Conservation (phyloP, 2,888 invertebrate species). For the Heliconius erato region DNA sequence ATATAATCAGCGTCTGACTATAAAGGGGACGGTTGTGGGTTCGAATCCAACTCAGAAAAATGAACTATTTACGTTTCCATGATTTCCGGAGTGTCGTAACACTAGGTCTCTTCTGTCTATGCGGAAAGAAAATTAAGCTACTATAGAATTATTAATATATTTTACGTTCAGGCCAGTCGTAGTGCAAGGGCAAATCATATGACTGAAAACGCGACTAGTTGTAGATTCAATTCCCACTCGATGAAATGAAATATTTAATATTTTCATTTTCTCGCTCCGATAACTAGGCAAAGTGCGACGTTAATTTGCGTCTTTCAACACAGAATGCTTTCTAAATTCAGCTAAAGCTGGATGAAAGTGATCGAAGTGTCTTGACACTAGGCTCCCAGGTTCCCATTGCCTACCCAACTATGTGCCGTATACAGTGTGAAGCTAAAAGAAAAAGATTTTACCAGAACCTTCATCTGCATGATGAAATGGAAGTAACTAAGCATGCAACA, state of each 20-base stretch:
- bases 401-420: not conserved
- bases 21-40: not conserved
- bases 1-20: not conserved
- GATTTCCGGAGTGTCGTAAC: too few species aligned
- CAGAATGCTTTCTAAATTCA: not conserved
- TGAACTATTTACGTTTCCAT: not conserved
- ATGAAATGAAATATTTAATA: not conserved
- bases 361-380: not conserved
- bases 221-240: not conserved
- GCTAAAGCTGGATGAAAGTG: not conserved
- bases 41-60: not conserved
- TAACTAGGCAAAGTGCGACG: not conserved
- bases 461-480: too few species aligned
- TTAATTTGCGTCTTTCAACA: not conserved
- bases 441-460: too few species aligned
- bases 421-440: not conserved
- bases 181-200: too few species aligned
- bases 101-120: too few species aligned
- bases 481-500: too few species aligned
- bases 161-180: too few species aligned
- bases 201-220: too few species aligned
- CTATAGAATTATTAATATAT: too few species aligned
- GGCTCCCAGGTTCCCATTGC: not conserved
- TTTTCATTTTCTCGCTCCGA: not conserved
- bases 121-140: too few species aligned